A percentile compares a stretch with the other conserved stretches of the same genome.
phyloP scores from a whole-genome alignment of 2,888 invertebrate genomes.

The Onchidella celtica region DNA sequence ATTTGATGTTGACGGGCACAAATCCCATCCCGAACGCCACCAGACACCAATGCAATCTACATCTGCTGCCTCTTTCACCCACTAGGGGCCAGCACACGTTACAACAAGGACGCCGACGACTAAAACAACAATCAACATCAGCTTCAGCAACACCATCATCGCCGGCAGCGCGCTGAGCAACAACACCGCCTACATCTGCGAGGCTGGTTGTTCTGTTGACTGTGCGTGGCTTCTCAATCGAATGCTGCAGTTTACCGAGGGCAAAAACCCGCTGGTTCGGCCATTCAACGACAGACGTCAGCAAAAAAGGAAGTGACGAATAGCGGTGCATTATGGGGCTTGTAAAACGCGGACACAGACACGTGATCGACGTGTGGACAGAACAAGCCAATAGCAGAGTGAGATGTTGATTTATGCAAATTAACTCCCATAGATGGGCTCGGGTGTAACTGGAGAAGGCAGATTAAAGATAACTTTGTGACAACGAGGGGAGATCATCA shows the following conservation, averaged over 20 bases:
- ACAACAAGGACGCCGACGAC: constrained; percentile 6
- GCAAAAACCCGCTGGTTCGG: not conserved
- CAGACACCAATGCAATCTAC: too few species aligned
- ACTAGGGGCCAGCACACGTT: too few species aligned
- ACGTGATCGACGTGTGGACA: constrained; percentile 29
- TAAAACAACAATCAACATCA: constrained; percentile 29
- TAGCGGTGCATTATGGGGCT: constrained; percentile 32
- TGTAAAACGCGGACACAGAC: not conserved
- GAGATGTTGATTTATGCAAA: constrained; percentile 41
- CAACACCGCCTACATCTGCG: not conserved
- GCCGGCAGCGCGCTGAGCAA: constrained; percentile 14
- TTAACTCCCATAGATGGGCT: not conserved
- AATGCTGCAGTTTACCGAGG: not conserved
- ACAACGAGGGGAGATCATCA: not conserved
- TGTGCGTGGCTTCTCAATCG: constrained; percentile 10
- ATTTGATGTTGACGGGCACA: too few species aligned
- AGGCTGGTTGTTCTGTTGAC: constrained; percentile 2
- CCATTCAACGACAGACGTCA: not conserved
- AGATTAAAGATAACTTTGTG: constrained; percentile 18
- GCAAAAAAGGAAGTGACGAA: constrained; percentile 34
- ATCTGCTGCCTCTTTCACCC: too few species aligned
- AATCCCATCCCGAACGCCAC: too few species aligned
- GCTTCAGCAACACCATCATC: constrained; percentile 10
- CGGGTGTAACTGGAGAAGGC: not conserved
- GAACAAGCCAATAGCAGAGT: constrained; percentile 35